These are phyloP conservation scores for Papilio xuthus DNA, from an alignment of 1,140 invertebrate species.

Conservation along the genomic window DNA sequence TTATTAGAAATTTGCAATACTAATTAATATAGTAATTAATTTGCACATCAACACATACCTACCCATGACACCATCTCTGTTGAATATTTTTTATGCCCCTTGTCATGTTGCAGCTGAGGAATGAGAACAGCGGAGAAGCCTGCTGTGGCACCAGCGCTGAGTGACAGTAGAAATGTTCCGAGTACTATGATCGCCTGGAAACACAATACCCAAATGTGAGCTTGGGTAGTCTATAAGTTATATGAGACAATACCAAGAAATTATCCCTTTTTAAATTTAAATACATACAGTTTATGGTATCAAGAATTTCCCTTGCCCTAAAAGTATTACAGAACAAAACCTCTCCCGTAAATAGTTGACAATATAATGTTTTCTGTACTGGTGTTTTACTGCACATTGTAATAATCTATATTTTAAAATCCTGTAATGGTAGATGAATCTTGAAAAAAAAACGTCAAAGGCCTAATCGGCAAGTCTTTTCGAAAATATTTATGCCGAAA, in stretches of 20 bases:
- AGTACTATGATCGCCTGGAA: constrained; percentile 67
- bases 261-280: too few species aligned
- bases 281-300: too few species aligned
- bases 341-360: too few species aligned
- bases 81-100: constrained; percentile 57
- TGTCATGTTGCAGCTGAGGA: constrained; percentile 80
- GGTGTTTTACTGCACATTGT: too few species aligned
- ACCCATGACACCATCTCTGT: constrained; percentile 73
- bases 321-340: background rate
- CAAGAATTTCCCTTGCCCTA: background rate
- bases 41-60: constrained; percentile 58
- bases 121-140: constrained; percentile 85
- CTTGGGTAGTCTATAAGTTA: background rate
- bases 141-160: constrained; percentile 81
- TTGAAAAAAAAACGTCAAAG: too few species aligned
- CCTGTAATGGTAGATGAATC: too few species aligned
- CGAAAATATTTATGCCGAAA: too few species aligned
- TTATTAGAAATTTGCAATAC: constrained; percentile 34
- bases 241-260: too few species aligned
- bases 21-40: constrained; percentile 25
- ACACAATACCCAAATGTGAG: background rate
- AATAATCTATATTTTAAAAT: too few species aligned
- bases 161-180: constrained; percentile 69
- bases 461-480: too few species aligned
- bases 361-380: too few species aligned